Conservation (phyloP, 2,113 vertebrate genomes). For the Callionymus lyra region DNA sequence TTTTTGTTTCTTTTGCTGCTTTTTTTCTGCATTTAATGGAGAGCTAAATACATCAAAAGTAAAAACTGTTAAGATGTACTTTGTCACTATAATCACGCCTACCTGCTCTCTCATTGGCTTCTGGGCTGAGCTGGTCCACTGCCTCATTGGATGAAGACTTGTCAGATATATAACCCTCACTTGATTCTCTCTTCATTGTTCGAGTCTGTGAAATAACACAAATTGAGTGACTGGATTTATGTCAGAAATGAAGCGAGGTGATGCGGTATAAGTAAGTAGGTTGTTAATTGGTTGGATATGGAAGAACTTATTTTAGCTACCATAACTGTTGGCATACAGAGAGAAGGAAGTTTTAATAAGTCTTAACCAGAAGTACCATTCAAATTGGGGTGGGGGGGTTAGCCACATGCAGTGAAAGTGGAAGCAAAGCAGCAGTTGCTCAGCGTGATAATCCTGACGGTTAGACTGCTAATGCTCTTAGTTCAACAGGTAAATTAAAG, state of each 20-base stretch:
- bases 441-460: constrained; percentile 32
- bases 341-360: not conserved
- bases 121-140: constrained; percentile 59
- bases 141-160: constrained; percentile 68
- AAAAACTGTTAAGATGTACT: no score
- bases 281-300: no score
- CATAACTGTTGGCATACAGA: no score
- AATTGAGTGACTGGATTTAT: constrained; percentile 19
- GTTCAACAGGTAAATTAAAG: constrained; percentile 18
- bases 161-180: constrained; percentile 60
- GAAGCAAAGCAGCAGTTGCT: constrained; percentile 30
- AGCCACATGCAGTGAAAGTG: constrained; percentile 9
- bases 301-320: no score
- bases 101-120: constrained; percentile 68
- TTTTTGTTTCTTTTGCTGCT: no score
- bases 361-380: constrained; percentile 1
- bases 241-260: no score
- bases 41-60: no score
- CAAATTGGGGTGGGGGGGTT: constrained; percentile 13
- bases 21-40: no score
- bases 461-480: constrained; percentile 29
- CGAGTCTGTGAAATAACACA: constrained; percentile 69
- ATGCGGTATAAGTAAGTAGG: no score
- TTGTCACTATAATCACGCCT: constrained; percentile 36
- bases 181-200: constrained; percentile 58